Percentiles rank a stretch among this genome's conserved stretches.
phyloP scores from a whole-genome alignment of 53 echinoderm and acorn worm genomes.

The Crossaster papposus region DNA sequence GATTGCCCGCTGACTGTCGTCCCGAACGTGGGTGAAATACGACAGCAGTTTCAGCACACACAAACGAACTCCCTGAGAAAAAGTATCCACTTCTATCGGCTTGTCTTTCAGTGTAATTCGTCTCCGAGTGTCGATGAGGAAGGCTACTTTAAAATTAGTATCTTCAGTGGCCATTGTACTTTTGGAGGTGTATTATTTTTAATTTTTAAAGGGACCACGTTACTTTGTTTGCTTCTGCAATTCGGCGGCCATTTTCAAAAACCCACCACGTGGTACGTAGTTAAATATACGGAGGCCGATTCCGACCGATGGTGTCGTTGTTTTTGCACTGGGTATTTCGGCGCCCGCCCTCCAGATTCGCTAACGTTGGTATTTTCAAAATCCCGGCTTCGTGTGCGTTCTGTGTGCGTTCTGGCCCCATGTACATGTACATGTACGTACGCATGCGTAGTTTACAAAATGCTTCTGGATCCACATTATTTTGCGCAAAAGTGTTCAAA shows the following conservation, averaged over 20 bases:
- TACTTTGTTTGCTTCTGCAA: neutral
- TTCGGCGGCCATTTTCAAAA: slow-evolving; percentile 59
- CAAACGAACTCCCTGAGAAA: slow-evolving; percentile 56
- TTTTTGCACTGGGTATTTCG: no score
- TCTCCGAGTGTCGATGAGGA: slow-evolving; percentile 47
- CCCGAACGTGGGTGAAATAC: slow-evolving; percentile 55
- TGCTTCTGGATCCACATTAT: no score
- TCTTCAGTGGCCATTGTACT: slow-evolving; percentile 43
- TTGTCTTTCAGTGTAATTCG: slow-evolving; percentile 24
- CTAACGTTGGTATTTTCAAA: no score
- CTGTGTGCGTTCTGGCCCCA: no score
- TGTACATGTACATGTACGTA: no score
- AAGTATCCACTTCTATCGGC: slow-evolving; percentile 9
- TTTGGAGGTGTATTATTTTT: neutral
- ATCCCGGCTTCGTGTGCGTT: no score
- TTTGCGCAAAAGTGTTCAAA: no score
- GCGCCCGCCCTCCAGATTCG: no score
- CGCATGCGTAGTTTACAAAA: no score
- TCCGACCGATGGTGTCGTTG: no score
- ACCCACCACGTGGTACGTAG: slow-evolving; percentile 35
- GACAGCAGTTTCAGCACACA: slow-evolving; percentile 74
- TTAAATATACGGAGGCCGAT: slow-evolving; percentile 31
- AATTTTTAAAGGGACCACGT: slow-evolving; percentile 28
- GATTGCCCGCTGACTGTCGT: slow-evolving; percentile 27
- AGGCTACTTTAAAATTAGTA: slow-evolving; percentile 44